phyloP scores from a whole-genome alignment of 92 coral and sea anemone genomes.

The Porites evermanni region DNA sequence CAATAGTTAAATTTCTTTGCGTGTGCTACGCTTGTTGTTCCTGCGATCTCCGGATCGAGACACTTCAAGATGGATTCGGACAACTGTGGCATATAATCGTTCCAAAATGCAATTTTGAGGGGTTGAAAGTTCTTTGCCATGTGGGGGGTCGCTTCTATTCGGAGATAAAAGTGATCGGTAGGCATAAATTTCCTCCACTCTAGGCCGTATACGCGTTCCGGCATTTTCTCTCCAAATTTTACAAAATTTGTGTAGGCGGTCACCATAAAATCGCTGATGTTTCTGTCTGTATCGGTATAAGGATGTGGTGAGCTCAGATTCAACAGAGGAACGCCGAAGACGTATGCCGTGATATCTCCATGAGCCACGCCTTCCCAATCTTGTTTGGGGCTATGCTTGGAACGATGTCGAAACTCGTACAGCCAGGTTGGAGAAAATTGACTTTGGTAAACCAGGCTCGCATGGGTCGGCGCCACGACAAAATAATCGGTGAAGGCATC shows the following conservation, averaged over 20 bases:
- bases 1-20: background rate
- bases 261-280: slow-evolving; percentile 71
- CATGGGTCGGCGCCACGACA: slow-evolving; percentile 72
- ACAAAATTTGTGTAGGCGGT: slow-evolving; percentile 73
- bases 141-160: slow-evolving; percentile 44
- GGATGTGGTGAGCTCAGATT: slow-evolving; percentile 22
- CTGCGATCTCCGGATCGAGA: background rate
- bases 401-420: slow-evolving; percentile 76
- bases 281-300: slow-evolving; percentile 54
- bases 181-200: slow-evolving; percentile 61
- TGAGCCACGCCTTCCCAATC: slow-evolving; percentile 79
- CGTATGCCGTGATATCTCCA: slow-evolving; percentile 72
- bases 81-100: slow-evolving; percentile 45
- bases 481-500: slow-evolving; percentile 60
- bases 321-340: slow-evolving; percentile 70
- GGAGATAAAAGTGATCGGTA: slow-evolving; percentile 63
- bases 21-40: background rate
- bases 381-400: slow-evolving; percentile 32
- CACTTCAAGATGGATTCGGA: slow-evolving; percentile 29
- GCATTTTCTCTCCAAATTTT: slow-evolving; percentile 62
- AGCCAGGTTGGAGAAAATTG: slow-evolving; percentile 53
- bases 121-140: slow-evolving; percentile 70
- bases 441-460: slow-evolving; percentile 57
- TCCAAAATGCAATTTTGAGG: slow-evolving; percentile 83
- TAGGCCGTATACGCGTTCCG: slow-evolving; percentile 42